Evolutionary conservation across 2,797 vertebrate genomes (phyloP).

Genomic region (Silurus lanzhouensis): DNA sequence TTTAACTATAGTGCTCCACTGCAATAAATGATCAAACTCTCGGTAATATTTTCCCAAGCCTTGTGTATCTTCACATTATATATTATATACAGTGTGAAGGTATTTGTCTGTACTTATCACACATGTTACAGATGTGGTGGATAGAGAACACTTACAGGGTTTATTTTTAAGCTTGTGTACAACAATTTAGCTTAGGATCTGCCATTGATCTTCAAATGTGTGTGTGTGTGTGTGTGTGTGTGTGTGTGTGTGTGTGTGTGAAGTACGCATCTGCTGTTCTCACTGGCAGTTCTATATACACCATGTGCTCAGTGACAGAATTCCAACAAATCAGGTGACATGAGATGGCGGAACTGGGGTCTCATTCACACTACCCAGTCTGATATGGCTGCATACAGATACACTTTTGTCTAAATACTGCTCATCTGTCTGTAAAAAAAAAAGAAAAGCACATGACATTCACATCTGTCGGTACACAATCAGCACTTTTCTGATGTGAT

Average conservation of each 20-base stretch:
- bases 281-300: slow-evolving; percentile 43
- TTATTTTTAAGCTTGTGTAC: neutral
- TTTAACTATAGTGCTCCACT: neutral
- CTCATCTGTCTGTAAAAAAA: neutral
- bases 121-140: neutral
- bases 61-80: neutral
- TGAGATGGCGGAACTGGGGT: slow-evolving; percentile 40
- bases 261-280: slow-evolving; percentile 46
- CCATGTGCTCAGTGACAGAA: slow-evolving; percentile 49
- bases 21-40: neutral
- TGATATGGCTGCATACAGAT: slow-evolving; percentile 29
- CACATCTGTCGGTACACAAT: neutral
- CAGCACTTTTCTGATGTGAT: neutral
- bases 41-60: neutral
- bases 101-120: neutral
- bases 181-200: neutral
- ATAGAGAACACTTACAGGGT: neutral
- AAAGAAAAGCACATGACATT: neutral
- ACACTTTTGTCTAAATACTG: neutral
- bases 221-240: slow-evolving; percentile 3
- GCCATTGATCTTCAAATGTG: neutral
- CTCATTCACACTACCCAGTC: slow-evolving; percentile 42
- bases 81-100: neutral
- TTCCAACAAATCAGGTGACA: slow-evolving; percentile 50
- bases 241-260: slow-evolving; percentile 17